Conservation (phyloP, 1,140 invertebrate species). For the Bombus consobrinus region DNA sequence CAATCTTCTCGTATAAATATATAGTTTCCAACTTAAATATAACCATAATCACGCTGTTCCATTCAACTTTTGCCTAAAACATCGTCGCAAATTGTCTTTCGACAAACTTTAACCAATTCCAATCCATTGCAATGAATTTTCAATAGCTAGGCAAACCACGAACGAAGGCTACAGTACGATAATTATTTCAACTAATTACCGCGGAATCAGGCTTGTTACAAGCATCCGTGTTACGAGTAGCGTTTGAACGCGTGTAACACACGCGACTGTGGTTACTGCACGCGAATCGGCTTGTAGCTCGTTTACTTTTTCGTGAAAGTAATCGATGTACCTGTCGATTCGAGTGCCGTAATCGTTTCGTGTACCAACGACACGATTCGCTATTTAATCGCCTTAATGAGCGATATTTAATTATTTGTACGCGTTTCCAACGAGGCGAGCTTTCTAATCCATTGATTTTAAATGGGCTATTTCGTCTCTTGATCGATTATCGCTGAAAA, state of each 20-base stretch:
- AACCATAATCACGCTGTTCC: too few relatives aligned
- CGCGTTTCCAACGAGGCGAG: neutral
- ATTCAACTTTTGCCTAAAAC: too few relatives aligned
- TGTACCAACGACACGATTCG: constrained; percentile 11
- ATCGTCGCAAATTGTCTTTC: too few relatives aligned
- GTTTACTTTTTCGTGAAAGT: constrained; percentile 27
- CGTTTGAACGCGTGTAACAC: constrained; percentile 8
- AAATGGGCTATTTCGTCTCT: neutral
- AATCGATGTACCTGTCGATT: constrained; percentile 9
- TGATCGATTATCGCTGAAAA: too few relatives aligned
- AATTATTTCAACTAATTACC: constrained; percentile 48
- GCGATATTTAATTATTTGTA: constrained; percentile 17
- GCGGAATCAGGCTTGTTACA: constrained; percentile 33
- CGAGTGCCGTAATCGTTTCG: neutral
- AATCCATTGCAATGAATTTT: neutral
- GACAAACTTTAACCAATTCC: too few relatives aligned
- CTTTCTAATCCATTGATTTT: neutral
- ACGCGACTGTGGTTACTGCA: neutral
- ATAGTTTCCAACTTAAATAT: too few relatives aligned
- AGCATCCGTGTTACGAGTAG: too few relatives aligned
- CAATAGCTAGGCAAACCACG: neutral
- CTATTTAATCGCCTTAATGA: constrained; percentile 16
- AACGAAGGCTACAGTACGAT: neutral
- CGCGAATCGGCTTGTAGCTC: neutral
- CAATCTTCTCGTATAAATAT: too few relatives aligned